Evolutionary conservation across 2,113 vertebrate species (phyloP), one percentile per base, ranked within the genome.

Genomic region (Megatriorchis doriae): DNA sequence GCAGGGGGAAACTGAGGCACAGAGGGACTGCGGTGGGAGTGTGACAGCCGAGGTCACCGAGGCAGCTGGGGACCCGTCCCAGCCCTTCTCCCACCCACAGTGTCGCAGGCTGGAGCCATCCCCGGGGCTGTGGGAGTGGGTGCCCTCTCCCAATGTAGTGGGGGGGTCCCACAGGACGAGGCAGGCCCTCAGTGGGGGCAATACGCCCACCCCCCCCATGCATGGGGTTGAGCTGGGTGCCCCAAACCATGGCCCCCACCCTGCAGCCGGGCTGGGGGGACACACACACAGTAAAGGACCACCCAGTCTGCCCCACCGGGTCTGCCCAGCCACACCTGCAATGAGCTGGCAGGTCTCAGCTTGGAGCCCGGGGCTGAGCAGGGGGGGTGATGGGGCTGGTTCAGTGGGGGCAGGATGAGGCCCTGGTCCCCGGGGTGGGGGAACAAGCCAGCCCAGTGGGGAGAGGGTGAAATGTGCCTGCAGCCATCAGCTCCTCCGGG

Each of bases 21-120:
- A 4, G 74, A 3, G 32, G 6, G 13, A 19, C 13, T 1, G 23
- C 1, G 3, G 25, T 2, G 3, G 4, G 38, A 18, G 18, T 1
- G 55, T 4, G 81, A 12, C 68, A 43, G n/a, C n/a, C 26, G 43
- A n/a, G 40, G 34, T 63, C 10, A 29, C 73, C 12, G 18, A 9
- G 13, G 65, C 56, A 65, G 80, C 90, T 40, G 77, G 34, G 66
- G 56, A 72, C 59, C 6, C 3, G 4, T 18, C 23, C 43, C 52
- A 75, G 56, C 56, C 58, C 47, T 7, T 9, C 10, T 34, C 38
- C 56, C 38, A n/a, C 56, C 80, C 4, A 2, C 77, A 27, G 48
- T 21, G 6, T 10, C 9, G 8, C 13, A 5, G 29, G 27, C 31
- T 38, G 55, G 27, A 38, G 59, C 12, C 31, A 7, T 17, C 48